A percentile compares a stretch with the other conserved stretches of the same genome.
Evolutionary conservation across 1,140 invertebrate species (phyloP).

Genomic region (Drosophila grimshawi): DNA sequence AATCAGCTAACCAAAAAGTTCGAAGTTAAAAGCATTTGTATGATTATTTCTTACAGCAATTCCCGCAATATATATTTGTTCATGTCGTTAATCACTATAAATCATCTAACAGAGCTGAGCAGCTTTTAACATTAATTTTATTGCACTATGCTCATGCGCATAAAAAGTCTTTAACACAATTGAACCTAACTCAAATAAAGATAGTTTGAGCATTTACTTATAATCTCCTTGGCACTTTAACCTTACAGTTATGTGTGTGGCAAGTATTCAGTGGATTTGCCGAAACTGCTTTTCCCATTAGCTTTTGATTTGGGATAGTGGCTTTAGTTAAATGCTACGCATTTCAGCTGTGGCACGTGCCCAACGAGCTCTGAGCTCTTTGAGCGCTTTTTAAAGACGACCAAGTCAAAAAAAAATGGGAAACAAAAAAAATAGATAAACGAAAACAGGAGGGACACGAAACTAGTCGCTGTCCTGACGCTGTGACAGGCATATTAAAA

Average conservation of each 20-base stretch:
- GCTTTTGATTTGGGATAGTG: conserved; percentile 79
- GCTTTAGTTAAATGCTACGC: conserved; percentile 74
- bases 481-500: conserved; percentile 81
- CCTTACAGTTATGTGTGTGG: conserved; percentile 23
- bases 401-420: conserved; percentile 1
- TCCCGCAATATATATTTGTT: too few relatives aligned
- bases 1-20: too few relatives aligned
- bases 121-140: not conserved
- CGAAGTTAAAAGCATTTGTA: too few relatives aligned
- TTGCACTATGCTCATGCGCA: too few relatives aligned
- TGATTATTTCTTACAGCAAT: too few relatives aligned
- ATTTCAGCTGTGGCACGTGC: conserved; percentile 67
- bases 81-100: too few relatives aligned
- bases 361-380: conserved; percentile 45
- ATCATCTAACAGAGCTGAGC: not conserved
- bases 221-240: conserved; percentile 37
- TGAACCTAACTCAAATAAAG: conserved; percentile 12
- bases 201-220: conserved; percentile 5
- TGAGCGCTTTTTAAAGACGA: conserved; percentile 66
- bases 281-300: conserved; percentile 57
- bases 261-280: conserved; percentile 16
- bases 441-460: conserved; percentile 25
- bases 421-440: not conserved
- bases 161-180: not conserved
- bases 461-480: conserved; percentile 66